phyloP scores from a whole-genome alignment of 2,797 vertebrate genomes.

The Poliocrania exsul region DNA sequence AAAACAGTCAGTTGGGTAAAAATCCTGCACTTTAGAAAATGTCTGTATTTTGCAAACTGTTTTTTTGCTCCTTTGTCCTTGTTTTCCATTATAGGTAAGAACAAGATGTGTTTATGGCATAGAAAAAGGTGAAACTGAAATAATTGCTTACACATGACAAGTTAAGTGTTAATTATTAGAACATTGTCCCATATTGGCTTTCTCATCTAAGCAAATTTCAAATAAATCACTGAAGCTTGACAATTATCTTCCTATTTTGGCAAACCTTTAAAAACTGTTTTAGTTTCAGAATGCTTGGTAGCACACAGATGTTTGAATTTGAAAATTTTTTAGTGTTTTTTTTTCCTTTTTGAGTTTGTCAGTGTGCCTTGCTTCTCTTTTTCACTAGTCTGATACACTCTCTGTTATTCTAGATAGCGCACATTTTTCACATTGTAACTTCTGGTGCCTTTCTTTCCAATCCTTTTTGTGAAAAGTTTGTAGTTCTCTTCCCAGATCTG shows the following conservation, averaged over 20 bases:
- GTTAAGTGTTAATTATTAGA: slow-evolving; percentile 26
- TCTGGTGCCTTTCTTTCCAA: background rate
- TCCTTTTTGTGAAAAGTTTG: background rate
- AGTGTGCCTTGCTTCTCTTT: background rate
- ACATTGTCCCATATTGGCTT: background rate
- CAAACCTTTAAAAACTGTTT: background rate
- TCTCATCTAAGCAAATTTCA: background rate
- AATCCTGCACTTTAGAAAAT: background rate
- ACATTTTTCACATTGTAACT: background rate
- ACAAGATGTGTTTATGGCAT: background rate
- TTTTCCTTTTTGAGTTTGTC: background rate
- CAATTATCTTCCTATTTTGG: background rate
- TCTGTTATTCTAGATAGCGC: background rate
- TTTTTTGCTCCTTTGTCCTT: background rate
- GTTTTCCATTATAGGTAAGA: background rate
- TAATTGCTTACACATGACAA: background rate
- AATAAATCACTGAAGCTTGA: background rate
- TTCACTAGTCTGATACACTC: background rate
- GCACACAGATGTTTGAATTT: background rate
- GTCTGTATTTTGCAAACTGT: slow-evolving; percentile 2
- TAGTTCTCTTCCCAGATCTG: background rate
- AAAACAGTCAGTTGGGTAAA: background rate
- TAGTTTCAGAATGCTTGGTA: background rate
- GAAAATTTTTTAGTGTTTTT: background rate
- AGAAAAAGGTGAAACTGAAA: slow-evolving; percentile 14